phyloP scores from a whole-genome alignment of 1,140 invertebrate genomes.

The Drosophila kohkoa region DNA sequence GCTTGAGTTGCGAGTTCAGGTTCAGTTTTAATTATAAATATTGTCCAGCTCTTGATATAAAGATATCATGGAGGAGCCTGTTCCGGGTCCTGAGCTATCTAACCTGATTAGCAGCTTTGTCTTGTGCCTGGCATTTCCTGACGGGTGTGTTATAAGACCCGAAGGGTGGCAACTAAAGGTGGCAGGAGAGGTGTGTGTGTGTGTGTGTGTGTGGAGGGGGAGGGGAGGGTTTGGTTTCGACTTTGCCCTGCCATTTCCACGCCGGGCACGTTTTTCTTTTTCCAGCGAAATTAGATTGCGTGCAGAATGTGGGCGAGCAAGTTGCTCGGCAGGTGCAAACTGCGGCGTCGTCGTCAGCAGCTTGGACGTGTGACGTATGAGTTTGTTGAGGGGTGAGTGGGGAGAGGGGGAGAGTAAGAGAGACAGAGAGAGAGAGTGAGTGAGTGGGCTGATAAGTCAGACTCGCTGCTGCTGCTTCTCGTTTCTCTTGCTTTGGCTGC shows the following conservation, averaged over 20 bases:
- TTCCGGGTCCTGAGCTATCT: conserved; percentile 21
- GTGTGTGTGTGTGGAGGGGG: conserved; percentile 4
- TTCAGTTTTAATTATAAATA: conserved; percentile 14
- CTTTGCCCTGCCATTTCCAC: conserved; percentile 49
- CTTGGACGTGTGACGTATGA: not conserved
- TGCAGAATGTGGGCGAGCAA: conserved; percentile 61
- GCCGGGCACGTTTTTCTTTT: conserved; percentile 56
- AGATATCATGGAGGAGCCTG: conserved; percentile 9
- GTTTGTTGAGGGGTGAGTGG: too few relatives aligned
- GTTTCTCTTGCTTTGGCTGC: too few relatives aligned
- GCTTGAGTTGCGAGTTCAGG: too few relatives aligned
- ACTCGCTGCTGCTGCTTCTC: not conserved
- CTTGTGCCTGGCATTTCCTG: conserved; percentile 18
- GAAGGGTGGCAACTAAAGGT: too few relatives aligned
- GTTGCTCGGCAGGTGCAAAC: conserved; percentile 64
- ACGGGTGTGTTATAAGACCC: conserved; percentile 15
- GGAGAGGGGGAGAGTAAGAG: too few relatives aligned
- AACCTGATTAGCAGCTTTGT: conserved; percentile 36
- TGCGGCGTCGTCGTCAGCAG: conserved; percentile 29
- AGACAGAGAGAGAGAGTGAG: not conserved
- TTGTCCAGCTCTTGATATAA: conserved; percentile 15
- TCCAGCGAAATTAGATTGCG: conserved; percentile 74
- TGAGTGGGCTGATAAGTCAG: conserved; percentile 23
- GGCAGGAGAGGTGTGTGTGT: conserved; percentile 5
- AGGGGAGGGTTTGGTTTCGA: conserved; percentile 12